phyloP scores from a whole-genome alignment of 1,140 invertebrate species.

The Philopotamus ludificatus region DNA sequence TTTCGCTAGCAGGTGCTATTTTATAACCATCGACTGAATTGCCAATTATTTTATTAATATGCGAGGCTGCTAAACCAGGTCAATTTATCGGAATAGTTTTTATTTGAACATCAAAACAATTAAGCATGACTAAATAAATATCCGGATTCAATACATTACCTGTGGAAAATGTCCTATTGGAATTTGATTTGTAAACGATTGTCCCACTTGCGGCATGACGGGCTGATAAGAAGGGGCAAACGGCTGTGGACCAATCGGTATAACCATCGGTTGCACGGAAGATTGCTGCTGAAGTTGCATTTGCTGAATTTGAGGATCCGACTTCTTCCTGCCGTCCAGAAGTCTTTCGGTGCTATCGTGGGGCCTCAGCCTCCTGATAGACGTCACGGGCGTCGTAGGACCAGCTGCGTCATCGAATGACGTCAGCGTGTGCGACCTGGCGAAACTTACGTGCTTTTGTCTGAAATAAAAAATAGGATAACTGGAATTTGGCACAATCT shows the following conservation, averaged over 20 bases:
- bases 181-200: conserved; percentile 33
- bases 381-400: conserved; percentile 49
- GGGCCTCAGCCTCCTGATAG: conserved; percentile 54
- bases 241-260: conserved; percentile 20
- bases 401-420: conserved; percentile 73
- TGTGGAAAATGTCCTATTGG: conserved; percentile 36
- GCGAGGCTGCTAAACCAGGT: too few species aligned
- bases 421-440: conserved; percentile 77
- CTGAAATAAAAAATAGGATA: conserved; percentile 48
- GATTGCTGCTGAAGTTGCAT: conserved; percentile 41
- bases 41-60: too few species aligned
- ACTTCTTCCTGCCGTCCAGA: conserved; percentile 32
- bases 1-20: too few species aligned
- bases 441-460: conserved; percentile 89
- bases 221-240: conserved; percentile 33
- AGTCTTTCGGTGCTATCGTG: conserved; percentile 50
- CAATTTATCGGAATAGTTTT: too few species aligned
- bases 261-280: conserved; percentile 18
- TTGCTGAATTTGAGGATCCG: conserved; percentile 32
- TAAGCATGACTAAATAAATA: too few species aligned
- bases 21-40: too few species aligned
- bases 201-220: conserved; percentile 26
- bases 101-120: too few species aligned
- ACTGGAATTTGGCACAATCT: not conserved
- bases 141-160: too few species aligned